Conservation (phyloP, 2,113 vertebrate genomes). For the Tursiops truncatus region DNA sequence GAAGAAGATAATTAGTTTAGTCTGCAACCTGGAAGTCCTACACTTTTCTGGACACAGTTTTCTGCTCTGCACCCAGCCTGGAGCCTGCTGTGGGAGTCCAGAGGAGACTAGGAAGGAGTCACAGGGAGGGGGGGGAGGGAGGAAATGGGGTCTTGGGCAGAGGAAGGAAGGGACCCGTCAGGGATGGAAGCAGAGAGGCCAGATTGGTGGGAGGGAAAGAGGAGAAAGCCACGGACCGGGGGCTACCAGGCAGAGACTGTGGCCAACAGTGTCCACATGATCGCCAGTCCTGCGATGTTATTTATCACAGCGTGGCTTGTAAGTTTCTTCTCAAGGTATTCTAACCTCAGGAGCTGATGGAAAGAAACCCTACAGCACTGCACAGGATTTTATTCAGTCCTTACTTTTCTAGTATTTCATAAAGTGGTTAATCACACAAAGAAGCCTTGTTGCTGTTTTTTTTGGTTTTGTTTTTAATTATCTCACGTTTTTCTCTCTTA, state of each 20-base stretch:
- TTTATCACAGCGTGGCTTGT: rapidly evolving
- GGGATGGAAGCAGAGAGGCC: neutral
- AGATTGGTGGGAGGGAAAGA: neutral
- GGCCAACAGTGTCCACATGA: neutral
- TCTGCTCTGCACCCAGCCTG: neutral
- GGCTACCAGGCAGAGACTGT: rapidly evolving
- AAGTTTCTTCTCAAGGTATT: neutral
- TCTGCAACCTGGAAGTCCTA: neutral
- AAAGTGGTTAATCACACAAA: no score
- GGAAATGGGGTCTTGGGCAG: no score
- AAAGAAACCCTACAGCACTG: neutral
- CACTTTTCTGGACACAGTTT: neutral
- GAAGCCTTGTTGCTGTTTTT: neutral
- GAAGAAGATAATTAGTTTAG: neutral
- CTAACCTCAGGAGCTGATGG: neutral
- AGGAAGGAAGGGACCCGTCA: rapidly evolving
- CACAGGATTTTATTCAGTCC: neutral
- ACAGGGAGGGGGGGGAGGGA: rapidly evolving
- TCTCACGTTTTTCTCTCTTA: neutral
- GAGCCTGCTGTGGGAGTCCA: neutral
- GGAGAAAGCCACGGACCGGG: neutral
- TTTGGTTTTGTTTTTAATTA: neutral
- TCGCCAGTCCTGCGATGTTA: neutral
- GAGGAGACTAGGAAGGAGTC: no score
- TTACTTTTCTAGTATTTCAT: neutral